Percentiles rank a stretch among this genome's conserved stretches.
These are phyloP conservation scores for Chymomyza costata DNA, from an alignment of 1,140 invertebrate species.

Conservation along the genomic window DNA sequence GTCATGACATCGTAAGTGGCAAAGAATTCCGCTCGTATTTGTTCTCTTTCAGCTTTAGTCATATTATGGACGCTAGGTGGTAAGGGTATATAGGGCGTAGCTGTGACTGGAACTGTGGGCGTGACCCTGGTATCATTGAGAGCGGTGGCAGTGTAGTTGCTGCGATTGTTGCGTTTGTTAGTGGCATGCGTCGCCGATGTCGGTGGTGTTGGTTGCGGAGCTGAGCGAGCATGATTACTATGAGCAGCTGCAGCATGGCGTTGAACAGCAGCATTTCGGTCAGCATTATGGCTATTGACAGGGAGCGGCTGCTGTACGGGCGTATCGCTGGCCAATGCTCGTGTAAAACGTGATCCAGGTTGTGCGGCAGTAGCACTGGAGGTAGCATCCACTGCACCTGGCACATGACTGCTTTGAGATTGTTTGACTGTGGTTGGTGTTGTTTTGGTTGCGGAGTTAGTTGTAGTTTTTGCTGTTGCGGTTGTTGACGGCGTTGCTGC, in stretches of 20 bases:
- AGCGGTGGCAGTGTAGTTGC: slow-evolving; percentile 31
- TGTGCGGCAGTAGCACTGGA: too few species aligned
- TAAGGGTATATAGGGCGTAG: slow-evolving; percentile 53
- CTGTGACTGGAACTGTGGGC: slow-evolving; percentile 31
- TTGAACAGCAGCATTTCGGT: slow-evolving; percentile 24
- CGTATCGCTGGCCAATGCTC: slow-evolving; percentile 26
- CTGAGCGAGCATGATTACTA: slow-evolving; percentile 17
- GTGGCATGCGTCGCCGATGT: slow-evolving; percentile 46
- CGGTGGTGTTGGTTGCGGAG: slow-evolving; percentile 37
- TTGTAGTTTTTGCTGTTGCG: slow-evolving; percentile 28
- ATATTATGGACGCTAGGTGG: slow-evolving; percentile 60
- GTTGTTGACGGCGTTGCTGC: slow-evolving; percentile 62
- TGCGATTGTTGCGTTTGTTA: slow-evolving; percentile 21
- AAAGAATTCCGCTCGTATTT: slow-evolving; percentile 86
- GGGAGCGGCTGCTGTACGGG: too few species aligned
- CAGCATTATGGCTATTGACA: not conserved
- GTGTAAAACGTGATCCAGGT: slow-evolving; percentile 22
- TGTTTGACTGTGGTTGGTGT: not conserved
- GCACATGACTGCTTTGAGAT: too few species aligned
- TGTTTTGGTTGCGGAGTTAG: slow-evolving; percentile 13
- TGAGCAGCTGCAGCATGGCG: slow-evolving; percentile 24
- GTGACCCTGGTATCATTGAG: slow-evolving; percentile 17
- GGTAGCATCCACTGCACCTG: too few species aligned
- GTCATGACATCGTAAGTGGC: slow-evolving; percentile 94
- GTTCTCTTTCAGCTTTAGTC: slow-evolving; percentile 76